phyloP scores from a whole-genome alignment of 1,140 invertebrate genomes.

The Polypedilum vanderplanki region DNA sequence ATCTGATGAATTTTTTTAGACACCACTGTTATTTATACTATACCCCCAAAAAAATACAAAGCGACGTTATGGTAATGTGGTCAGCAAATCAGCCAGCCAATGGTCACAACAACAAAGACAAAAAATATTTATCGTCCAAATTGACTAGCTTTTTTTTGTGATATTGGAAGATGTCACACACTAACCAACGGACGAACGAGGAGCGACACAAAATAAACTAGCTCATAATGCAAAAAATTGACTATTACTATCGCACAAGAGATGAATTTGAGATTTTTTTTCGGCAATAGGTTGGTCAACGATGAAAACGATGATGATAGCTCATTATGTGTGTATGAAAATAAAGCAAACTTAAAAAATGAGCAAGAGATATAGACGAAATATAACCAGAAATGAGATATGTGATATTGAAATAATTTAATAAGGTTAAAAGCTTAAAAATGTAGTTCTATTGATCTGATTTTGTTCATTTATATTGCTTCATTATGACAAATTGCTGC shows the following conservation, averaged over 20 bases:
- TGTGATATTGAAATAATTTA: conserved; percentile 2
- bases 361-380: background rate
- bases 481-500: too few relatives aligned
- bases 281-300: background rate
- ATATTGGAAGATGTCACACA: conserved; percentile 27
- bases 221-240: background rate
- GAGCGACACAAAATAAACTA: conserved; percentile 1
- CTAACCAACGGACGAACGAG: background rate
- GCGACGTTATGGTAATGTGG: background rate
- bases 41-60: background rate
- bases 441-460: too few relatives aligned
- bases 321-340: background rate
- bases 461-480: too few relatives aligned
- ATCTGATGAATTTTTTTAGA: conserved; percentile 12
- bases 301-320: background rate
- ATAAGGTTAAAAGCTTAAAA: background rate
- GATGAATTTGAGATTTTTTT: background rate
- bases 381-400: conserved; percentile 8
- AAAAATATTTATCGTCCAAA: too few relatives aligned
- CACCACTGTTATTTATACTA: background rate
- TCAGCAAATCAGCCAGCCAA: background rate
- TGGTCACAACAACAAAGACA: conserved; percentile 26
- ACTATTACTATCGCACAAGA: conserved; percentile 13
- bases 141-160: background rate
- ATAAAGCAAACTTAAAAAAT: background rate